Base-by-base conservation (phyloP, 1,140 invertebrate species). In the Aphelenchoides besseyi region DNA sequence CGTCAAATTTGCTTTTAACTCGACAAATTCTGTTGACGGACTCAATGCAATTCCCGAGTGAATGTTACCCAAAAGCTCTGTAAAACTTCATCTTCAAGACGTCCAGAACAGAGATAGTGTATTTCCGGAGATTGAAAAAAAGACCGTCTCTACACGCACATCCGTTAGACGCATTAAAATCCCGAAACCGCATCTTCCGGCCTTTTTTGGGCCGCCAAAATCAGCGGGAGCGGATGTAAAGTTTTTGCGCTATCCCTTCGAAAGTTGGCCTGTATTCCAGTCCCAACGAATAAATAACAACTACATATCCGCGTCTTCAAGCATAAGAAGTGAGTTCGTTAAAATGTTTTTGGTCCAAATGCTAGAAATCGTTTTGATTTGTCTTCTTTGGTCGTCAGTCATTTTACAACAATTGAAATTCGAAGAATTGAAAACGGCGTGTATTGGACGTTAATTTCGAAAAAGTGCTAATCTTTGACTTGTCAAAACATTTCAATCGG, bases 261-360 rank as follows among this genome's bases (percentile, higher is more conserved):
- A 48, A 16, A 12, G 12, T 48, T 23, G 41, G 41, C 41, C 41
- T 23, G 41, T 23, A 48, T 48, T 48, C 41, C 41, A 23, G 12
- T 48, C 41, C 41, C n/a, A n/a, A 48, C 41, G 41, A 48, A 48
- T 48, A 48, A 48, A 48, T 48, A 48, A 48, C 41, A 48, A 48
- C 41, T 48, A 48, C 41, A 48, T 48, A 48, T 48, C 41, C 41
- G 41, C 41, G 12, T 12, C 23, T 48, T n/a, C n/a, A n/a, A 23
- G 41, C 41, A 48, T 48, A 48, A 48, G 41, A 48, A 48, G 41
- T 48, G 41, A 48, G 41, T 48, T 48, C 41, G 41, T 48, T 48
- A 48, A 48, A 16, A 12, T 12, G 41, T 23, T 48, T 48, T 48
- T 12, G 41, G 41, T 12, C 41, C 41, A 48, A 48, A 48, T 23